These are phyloP conservation scores for Brachionus paranguensis DNA, from an alignment of 1,140 invertebrate genomes.

Conservation along the genomic window DNA sequence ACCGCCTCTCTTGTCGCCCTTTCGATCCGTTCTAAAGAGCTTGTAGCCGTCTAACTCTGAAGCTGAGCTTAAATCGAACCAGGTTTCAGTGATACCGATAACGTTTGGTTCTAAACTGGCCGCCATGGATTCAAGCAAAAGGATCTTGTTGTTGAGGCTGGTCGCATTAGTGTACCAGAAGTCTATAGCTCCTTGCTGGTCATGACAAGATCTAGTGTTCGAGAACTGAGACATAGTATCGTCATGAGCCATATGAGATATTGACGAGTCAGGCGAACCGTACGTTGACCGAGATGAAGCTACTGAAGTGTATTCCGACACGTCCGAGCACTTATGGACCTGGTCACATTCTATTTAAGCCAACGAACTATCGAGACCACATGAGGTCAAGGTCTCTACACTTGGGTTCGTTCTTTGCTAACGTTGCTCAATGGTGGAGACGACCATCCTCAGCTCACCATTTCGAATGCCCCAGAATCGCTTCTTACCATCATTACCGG, in stretches of 20 bases:
- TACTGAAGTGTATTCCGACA: not conserved
- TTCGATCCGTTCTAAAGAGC: not conserved
- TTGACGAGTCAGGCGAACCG: not conserved
- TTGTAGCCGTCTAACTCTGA: too few species aligned
- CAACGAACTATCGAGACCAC: not conserved
- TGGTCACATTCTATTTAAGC: not conserved
- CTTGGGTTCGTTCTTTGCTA: not conserved
- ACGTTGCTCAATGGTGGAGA: not conserved
- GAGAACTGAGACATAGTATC: not conserved
- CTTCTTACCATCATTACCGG: not conserved
- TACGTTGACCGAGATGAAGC: not conserved
- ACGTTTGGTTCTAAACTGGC: not conserved
- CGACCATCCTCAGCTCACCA: not conserved
- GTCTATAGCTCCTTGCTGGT: not conserved
- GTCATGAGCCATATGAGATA: not conserved
- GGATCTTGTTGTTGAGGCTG: not conserved
- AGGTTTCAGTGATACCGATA: not conserved
- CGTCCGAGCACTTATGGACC: not conserved
- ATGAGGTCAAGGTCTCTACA: not conserved
- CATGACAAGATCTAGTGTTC: not conserved
- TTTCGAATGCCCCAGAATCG: not conserved
- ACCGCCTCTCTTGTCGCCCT: not conserved
- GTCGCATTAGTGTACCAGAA: not conserved
- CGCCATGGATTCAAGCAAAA: not conserved
- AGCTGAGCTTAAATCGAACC: too few species aligned